Evolutionary conservation across 2,797 vertebrate species (phyloP).

Genomic region (Eutrigla gurnardus): DNA sequence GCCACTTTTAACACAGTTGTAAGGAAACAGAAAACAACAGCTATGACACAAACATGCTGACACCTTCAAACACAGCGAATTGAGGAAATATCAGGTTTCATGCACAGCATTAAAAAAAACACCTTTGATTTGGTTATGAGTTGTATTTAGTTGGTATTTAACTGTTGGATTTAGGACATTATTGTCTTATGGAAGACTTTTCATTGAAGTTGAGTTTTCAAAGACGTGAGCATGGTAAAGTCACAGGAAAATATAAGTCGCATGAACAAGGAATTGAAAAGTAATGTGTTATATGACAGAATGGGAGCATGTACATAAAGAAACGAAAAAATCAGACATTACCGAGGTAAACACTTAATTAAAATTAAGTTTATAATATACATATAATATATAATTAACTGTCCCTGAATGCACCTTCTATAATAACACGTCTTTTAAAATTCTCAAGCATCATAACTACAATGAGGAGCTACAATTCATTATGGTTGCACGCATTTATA

Average conservation of each 20-base stretch:
- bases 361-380: slow-evolving; percentile 28
- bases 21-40: slow-evolving; percentile 30
- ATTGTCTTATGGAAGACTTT: slow-evolving; percentile 7
- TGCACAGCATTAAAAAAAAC: not conserved
- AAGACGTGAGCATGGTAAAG: not conserved
- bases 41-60: slow-evolving; percentile 20
- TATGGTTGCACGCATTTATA: slow-evolving; percentile 53
- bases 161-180: slow-evolving; percentile 3
- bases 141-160: slow-evolving; percentile 16
- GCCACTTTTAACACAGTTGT: slow-evolving; percentile 17
- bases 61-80: slow-evolving; percentile 10
- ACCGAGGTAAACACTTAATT: slow-evolving; percentile 29
- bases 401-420: slow-evolving; percentile 10
- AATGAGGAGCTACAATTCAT: slow-evolving; percentile 25
- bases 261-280: slow-evolving; percentile 27
- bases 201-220: not conserved
- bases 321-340: slow-evolving; percentile 12
- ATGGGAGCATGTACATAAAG: slow-evolving; percentile 29
- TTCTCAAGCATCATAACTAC: slow-evolving; percentile 2
- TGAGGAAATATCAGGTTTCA: not conserved
- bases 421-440: slow-evolving; percentile 21
- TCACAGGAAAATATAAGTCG: slow-evolving; percentile 17
- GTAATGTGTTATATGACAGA: slow-evolving; percentile 26
- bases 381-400: slow-evolving; percentile 17
- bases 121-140: not conserved